These are phyloP conservation scores for Ridgeia piscesae DNA, from an alignment of 1,140 invertebrate species.

Conservation along the genomic window DNA sequence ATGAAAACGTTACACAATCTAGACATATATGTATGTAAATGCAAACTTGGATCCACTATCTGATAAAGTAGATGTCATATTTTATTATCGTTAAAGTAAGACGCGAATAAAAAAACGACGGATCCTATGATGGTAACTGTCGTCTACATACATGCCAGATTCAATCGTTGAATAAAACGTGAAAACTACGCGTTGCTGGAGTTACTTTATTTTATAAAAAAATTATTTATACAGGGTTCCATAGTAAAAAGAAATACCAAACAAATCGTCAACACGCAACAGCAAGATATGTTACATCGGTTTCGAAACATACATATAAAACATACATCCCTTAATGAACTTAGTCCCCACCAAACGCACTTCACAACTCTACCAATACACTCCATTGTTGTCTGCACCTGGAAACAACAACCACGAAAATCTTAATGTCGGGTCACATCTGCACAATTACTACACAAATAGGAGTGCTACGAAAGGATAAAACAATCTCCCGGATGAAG, in stretches of 20 bases:
- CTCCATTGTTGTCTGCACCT: neutral
- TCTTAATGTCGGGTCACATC: neutral
- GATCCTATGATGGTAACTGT: neutral
- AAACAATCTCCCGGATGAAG: neutral
- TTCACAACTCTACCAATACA: neutral
- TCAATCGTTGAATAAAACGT: neutral
- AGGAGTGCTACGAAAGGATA: neutral
- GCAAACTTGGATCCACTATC: too few relatives aligned
- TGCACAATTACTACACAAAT: neutral
- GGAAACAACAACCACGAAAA: neutral
- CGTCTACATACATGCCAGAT: neutral
- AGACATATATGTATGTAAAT: too few relatives aligned
- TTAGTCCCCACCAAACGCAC: neutral
- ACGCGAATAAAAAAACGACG: neutral
- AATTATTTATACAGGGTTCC: neutral
- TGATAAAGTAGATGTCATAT: too few relatives aligned
- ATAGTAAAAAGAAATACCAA: neutral
- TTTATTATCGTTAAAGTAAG: too few relatives aligned
- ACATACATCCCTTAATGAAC: neutral
- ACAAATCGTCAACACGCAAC: neutral
- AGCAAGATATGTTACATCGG: neutral
- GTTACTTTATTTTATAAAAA: constrained; percentile 6
- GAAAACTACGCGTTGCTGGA: neutral
- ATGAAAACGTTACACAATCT: neutral
- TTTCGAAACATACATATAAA: neutral